These are phyloP conservation scores for Aplysina aerophoba DNA, from an alignment of 37 sponge, comb jelly and placozoan genomes.

Conservation along the genomic window DNA sequence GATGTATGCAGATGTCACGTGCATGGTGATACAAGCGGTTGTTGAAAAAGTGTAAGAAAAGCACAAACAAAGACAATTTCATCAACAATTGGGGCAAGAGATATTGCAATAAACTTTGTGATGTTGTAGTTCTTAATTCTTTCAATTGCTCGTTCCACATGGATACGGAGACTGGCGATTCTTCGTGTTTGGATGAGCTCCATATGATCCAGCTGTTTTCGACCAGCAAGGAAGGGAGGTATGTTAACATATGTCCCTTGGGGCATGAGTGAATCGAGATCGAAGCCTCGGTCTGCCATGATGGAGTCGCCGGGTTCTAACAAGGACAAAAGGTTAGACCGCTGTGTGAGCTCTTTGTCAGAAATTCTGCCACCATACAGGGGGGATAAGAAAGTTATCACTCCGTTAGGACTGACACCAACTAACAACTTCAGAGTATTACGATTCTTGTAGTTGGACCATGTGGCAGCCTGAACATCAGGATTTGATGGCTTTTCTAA, in stretches of 20 bases:
- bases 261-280: background rate
- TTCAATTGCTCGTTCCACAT: slow-evolving; percentile 57
- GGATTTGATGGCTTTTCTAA: slow-evolving; percentile 36
- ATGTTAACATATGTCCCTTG: slow-evolving; percentile 48
- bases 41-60: slow-evolving; percentile 6
- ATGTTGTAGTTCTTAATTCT: slow-evolving; percentile 60
- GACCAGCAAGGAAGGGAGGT: slow-evolving; percentile 59
- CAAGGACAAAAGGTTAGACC: background rate
- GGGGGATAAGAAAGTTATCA: background rate
- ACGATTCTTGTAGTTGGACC: slow-evolving; percentile 30
- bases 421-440: slow-evolving; percentile 36
- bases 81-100: background rate
- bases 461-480: slow-evolving; percentile 36
- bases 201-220: slow-evolving; percentile 31
- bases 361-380: background rate
- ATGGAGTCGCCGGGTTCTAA: background rate
- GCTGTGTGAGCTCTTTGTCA: background rate
- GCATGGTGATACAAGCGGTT: slow-evolving; percentile 22
- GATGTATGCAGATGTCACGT: background rate
- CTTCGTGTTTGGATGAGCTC: slow-evolving; percentile 41
- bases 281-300: slow-evolving; percentile 3
- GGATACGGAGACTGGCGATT: slow-evolving; percentile 61
- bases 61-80: background rate
- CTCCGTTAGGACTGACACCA: slow-evolving; percentile 25
- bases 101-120: background rate